Conservation (phyloP, 2,797 vertebrate genomes). For the Melanogrammus aeglefinus region DNA sequence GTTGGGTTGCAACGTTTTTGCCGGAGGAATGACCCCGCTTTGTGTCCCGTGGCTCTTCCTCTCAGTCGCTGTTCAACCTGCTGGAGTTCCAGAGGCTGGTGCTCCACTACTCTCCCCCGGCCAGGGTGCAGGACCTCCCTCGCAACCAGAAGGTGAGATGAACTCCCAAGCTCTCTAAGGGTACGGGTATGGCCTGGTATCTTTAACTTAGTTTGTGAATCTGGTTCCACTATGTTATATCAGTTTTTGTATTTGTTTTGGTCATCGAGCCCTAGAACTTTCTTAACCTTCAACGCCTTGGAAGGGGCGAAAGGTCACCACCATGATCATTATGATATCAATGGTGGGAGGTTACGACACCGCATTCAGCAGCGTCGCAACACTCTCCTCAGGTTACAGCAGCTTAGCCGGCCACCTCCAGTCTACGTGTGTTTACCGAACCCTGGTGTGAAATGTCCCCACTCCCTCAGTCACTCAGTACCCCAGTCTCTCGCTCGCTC, state of each 20-base stretch:
- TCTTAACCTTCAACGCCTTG: background rate
- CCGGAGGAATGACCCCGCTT: background rate
- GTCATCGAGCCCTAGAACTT: background rate
- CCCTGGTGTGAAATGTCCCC: background rate
- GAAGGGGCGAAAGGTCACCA: background rate
- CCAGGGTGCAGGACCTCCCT: conserved; percentile 87
- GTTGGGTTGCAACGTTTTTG: background rate
- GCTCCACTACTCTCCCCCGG: conserved; percentile 89
- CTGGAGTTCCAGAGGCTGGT: conserved; percentile 97
- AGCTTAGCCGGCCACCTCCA: background rate
- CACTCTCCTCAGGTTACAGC: background rate
- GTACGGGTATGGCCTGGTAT: background rate
- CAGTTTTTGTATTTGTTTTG: background rate
- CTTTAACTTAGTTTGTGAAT: background rate
- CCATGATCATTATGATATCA: background rate
- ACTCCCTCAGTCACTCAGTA: background rate
- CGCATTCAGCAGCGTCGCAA: background rate
- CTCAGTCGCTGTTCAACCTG: conserved; percentile 94
- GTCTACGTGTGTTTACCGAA: background rate
- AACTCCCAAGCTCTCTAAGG: background rate
- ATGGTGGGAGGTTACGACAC: background rate
- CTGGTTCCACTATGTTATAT: background rate
- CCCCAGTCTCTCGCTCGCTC: background rate
- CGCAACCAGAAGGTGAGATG: conserved; percentile 92
- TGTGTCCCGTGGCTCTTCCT: background rate